Base-by-base conservation (phyloP, 1,140 invertebrate genomes). In the Condylostylus longicornis region DNA sequence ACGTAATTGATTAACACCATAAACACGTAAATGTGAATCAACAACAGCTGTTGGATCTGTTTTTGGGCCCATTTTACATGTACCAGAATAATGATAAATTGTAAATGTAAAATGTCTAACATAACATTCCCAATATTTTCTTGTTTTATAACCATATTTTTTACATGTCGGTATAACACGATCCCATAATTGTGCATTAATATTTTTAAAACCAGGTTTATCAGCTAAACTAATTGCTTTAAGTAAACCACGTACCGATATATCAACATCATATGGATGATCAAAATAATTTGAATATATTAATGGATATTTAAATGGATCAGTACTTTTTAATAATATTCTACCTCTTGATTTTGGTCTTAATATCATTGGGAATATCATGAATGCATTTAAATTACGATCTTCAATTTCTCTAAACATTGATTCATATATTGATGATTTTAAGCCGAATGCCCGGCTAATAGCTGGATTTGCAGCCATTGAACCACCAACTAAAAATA, bases 11-110 rank as follows among this genome's bases (percentile, higher is more conserved):
- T 66, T 60, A 9, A 85, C 58, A 2, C 79, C 81, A 42, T 77
- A 68, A 0, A 84, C 79, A 39, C 67, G 61, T 32, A 84, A 58
- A 43, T 71, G 68, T 1, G 75, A 67, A 61, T 82, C 73, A 0
- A 85, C 79, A 1, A 85, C 80, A 4, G 79, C 72, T 0, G 66
- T 63, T 4, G 66, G 63, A 55, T 86, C 82, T 3, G 48, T 62
- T 12, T 48, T 40, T 0, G 74, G 71, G 1, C 83, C 86, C 86
- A 91, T 91, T 60, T 84, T 87, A 51, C 79, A 81, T 0, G 84
- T 88, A 0, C 84, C 82, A 2, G 72, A 71, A 18, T 77, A 75
- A 53, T 89, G 83, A 46, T 79, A 83, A 31, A 85, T 75, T 1
- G 74, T 81, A 17, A 74, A 66, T 0, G 80, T 79, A 18, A 80